Base-by-base conservation (phyloP, 2,113 vertebrate genomes). In the Emberiza fucata region DNA sequence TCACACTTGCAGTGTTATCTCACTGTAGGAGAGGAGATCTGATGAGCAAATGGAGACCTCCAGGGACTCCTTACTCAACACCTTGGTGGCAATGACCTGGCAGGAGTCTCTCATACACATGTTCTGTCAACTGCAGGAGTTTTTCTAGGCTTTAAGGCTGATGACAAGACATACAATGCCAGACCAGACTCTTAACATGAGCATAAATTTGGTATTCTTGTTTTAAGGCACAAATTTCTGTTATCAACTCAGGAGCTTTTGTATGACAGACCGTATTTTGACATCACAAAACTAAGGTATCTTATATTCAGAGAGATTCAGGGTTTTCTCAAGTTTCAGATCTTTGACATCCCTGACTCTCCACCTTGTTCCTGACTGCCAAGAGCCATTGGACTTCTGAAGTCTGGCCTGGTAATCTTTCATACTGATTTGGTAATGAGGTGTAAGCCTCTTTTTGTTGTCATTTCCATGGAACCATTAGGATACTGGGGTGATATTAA, bases 381-480 rank as follows among this genome's bases (percentile, higher is more conserved):
- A 6, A 50, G 63, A 88, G 16, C 33, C 6, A 1, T 4, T 31
- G 35, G 23, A n/a, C 9, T 84, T 40, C 37, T 15, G 20, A 53
- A 27, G 6, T 60, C 45, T 73, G 39, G 4, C 28, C n/a, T 25
- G 14, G 13, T 13, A 42, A 8, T 66, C 29, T 42, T 77, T 53
- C 1, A 1, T 7, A 9, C 18, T 56, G 37, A 24, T 50, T 47
- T 51, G 23, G 3, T 35, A n/a, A 20, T 0, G 0, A 76, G 44
- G 10, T 70, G 28, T 9, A 17, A 63, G 11, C 14, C 6, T 50
- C 28, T 83, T 65, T 44, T 44, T 70, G 40, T 45, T 57, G 56
- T 35, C 11, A 27, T 76, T 92, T 85, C 86, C 27, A 3, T 28
- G 27, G 20, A 56, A 44, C 28, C 33, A 64, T 60, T 14, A 64